phyloP scores from a whole-genome alignment of 2,888 invertebrate species.

The Maniola hyperantus region DNA sequence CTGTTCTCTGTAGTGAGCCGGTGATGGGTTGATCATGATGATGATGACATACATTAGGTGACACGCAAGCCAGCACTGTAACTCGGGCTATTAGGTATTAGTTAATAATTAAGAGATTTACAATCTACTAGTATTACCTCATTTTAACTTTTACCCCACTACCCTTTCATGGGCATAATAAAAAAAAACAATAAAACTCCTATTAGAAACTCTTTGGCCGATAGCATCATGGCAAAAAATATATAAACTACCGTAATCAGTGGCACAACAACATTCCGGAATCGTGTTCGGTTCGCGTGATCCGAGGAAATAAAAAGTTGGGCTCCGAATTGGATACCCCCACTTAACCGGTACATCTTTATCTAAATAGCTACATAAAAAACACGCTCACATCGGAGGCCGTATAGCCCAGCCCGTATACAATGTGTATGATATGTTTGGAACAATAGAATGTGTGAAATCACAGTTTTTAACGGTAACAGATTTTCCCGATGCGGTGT shows the following conservation, averaged over 20 bases:
- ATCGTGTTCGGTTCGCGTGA: constrained; percentile 73
- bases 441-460: constrained; percentile 3
- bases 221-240: constrained; percentile 23
- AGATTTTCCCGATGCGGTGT: no score
- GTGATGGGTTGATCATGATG: no score
- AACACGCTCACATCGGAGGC: constrained; percentile 38
- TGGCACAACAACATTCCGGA: constrained; percentile 62
- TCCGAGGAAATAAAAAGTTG: constrained; percentile 65
- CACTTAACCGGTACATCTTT: constrained; percentile 74
- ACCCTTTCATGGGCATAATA: constrained; percentile 4
- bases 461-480: no score
- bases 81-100: no score
- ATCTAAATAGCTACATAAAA: constrained; percentile 70
- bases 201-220: constrained; percentile 16
- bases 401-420: constrained; percentile 4
- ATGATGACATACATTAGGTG: no score
- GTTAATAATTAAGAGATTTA: no score
- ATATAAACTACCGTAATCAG: constrained; percentile 54
- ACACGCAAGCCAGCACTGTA: no score
- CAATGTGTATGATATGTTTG: constrained; percentile 12
- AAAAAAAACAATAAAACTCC: constrained; percentile 19
- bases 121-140: neutral
- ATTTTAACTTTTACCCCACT: neutral
- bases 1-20: no score
- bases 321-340: constrained; percentile 73